Conservation (phyloP, 2,113 vertebrate species). For the Heloderma charlesbogerti region DNA sequence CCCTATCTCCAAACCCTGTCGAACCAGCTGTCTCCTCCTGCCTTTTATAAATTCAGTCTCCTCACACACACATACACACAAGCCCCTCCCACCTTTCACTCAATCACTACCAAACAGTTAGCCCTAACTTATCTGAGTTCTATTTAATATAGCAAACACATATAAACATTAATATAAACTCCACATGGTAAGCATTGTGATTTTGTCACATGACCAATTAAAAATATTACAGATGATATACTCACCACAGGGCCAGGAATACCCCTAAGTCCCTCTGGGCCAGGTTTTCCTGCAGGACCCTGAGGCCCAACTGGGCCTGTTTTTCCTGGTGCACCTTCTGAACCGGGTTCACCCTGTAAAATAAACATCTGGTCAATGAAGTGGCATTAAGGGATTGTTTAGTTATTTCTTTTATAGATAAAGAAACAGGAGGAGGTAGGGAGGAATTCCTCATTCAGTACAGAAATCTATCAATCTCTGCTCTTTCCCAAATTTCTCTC, state of each 20-base stretch:
- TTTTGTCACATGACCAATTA: no score
- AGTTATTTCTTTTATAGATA: neutral
- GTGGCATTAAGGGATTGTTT: neutral
- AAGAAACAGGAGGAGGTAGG: neutral
- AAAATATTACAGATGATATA: neutral
- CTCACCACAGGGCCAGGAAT: slow-evolving; percentile 97
- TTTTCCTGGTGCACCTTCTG: slow-evolving; percentile 94
- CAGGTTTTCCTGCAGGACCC: slow-evolving; percentile 93
- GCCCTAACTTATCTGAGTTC: no score
- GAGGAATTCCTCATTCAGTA: neutral
- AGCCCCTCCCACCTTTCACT: no score
- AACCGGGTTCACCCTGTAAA: slow-evolving; percentile 90
- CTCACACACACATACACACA: no score
- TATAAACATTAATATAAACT: no score
- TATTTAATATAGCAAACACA: no score
- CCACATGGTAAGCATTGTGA: no score
- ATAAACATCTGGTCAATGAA: slow-evolving; percentile 8
- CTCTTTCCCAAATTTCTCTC: neutral
- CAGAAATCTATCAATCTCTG: neutral
- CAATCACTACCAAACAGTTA: no score
- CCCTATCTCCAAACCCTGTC: no score
- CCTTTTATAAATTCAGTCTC: no score
- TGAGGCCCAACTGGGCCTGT: slow-evolving; percentile 96
- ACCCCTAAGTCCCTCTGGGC: slow-evolving; percentile 94
- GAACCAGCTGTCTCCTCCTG: no score